phyloP scores from a whole-genome alignment of 1,140 invertebrate genomes.

The Nasonia vitripennis region DNA sequence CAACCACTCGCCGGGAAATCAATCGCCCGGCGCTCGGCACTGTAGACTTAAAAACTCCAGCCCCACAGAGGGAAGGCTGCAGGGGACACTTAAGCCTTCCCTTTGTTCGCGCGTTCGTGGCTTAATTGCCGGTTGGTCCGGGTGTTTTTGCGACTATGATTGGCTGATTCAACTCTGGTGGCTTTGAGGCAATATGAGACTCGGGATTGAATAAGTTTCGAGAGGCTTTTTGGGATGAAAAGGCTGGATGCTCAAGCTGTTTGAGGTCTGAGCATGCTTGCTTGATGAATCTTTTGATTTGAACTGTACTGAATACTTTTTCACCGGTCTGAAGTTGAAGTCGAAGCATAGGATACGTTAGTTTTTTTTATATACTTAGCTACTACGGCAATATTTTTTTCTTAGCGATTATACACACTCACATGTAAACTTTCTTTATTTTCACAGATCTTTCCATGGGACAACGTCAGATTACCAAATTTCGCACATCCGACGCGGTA shows the following conservation, averaged over 20 bases:
- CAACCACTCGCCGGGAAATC: constrained; percentile 56
- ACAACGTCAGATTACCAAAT: constrained; percentile 88
- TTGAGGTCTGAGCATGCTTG: no score
- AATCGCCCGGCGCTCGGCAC: constrained; percentile 46
- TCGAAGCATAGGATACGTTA: no score
- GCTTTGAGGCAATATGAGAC: background rate
- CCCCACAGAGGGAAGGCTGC: background rate
- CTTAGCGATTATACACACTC: background rate
- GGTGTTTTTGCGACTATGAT: background rate
- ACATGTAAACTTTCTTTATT: constrained; percentile 13
- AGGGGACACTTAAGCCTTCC: background rate
- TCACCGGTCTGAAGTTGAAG: no score
- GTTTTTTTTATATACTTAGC: no score
- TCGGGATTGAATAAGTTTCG: background rate
- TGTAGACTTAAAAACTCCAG: background rate
- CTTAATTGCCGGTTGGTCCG: background rate
- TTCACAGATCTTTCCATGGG: constrained; percentile 90
- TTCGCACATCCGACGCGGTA: constrained; percentile 89
- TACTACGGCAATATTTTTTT: no score
- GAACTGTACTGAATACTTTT: no score
- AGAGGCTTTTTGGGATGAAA: background rate
- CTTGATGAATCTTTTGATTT: background rate
- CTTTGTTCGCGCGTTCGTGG: background rate
- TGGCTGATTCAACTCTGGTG: background rate
- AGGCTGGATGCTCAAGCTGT: background rate